Conservation (phyloP, 2,797 vertebrate species). For the Pangasius krempfi region DNA sequence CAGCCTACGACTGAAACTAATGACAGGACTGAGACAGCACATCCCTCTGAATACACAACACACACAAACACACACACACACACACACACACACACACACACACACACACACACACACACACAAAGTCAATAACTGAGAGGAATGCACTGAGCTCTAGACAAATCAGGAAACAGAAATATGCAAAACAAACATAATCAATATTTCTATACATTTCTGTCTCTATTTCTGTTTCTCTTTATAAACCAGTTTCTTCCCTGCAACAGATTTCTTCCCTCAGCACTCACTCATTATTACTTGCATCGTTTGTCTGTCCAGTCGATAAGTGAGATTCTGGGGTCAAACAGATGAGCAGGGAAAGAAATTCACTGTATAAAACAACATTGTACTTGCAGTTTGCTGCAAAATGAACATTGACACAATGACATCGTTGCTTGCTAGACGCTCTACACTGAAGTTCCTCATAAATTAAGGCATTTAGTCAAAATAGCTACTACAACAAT, state of each 20-base stretch:
- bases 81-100: neutral
- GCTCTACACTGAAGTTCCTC: neutral
- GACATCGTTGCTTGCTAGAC: neutral
- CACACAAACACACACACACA: neutral
- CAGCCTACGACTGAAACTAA: slow-evolving; percentile 18
- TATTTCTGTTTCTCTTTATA: neutral
- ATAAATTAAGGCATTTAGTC: neutral
- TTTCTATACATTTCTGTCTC: neutral
- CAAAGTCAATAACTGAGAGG: neutral
- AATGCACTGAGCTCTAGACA: neutral
- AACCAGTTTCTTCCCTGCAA: neutral
- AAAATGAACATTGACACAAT: neutral
- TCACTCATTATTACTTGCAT: neutral
- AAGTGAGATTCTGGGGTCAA: neutral
- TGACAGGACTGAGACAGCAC: slow-evolving; percentile 1
- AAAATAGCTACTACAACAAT: neutral
- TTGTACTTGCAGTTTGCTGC: neutral
- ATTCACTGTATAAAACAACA: neutral
- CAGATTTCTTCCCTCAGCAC: neutral
- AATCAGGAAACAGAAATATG: neutral
- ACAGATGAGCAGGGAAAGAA: neutral
- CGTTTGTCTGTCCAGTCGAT: neutral
- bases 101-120: neutral
- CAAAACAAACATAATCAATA: neutral
- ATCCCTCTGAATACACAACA: neutral